Evolutionary conservation across 2,113 vertebrate species (phyloP).

Genomic region (Amazona vittata): DNA sequence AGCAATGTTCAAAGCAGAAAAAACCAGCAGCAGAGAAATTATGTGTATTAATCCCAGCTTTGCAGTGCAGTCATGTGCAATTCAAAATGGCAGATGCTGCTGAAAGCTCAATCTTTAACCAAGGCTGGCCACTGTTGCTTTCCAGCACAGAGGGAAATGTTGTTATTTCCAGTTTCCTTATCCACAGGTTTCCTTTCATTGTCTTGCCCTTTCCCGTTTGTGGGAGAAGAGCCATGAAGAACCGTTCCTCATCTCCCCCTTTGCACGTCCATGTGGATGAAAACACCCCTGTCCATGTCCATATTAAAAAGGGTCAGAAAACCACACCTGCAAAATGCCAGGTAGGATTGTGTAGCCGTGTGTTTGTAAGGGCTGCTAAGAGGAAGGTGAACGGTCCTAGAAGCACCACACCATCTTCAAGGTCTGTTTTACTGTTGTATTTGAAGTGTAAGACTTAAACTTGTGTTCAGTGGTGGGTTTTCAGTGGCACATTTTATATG

Average conservation of each 20-base stretch:
- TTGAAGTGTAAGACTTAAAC: background rate
- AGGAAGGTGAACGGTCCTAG: background rate
- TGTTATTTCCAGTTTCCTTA: constrained; percentile 75
- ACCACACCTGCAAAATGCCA: constrained; percentile 76
- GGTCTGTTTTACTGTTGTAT: background rate
- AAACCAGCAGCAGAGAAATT: background rate
- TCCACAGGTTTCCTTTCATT: constrained; percentile 75
- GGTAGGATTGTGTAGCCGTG: constrained; percentile 66
- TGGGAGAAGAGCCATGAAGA: constrained; percentile 85
- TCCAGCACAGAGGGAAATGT: constrained; percentile 42
- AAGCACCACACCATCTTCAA: background rate
- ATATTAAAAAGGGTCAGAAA: constrained; percentile 88
- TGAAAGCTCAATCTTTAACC: background rate
- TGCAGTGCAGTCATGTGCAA: background rate
- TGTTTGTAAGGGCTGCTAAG: background rate
- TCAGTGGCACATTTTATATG: background rate
- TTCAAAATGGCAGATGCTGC: background rate
- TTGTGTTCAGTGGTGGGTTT: background rate
- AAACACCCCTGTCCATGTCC: constrained; percentile 88
- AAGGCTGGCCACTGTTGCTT: constrained; percentile 6
- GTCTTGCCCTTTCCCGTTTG: constrained; percentile 58
- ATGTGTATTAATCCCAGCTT: background rate
- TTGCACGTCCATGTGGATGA: constrained; percentile 92
- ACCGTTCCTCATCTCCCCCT: constrained; percentile 85
- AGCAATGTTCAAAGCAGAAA: background rate